Evolutionary conservation across 2,888 invertebrate species (phyloP).

Genomic region (Polia nebulosa): DNA sequence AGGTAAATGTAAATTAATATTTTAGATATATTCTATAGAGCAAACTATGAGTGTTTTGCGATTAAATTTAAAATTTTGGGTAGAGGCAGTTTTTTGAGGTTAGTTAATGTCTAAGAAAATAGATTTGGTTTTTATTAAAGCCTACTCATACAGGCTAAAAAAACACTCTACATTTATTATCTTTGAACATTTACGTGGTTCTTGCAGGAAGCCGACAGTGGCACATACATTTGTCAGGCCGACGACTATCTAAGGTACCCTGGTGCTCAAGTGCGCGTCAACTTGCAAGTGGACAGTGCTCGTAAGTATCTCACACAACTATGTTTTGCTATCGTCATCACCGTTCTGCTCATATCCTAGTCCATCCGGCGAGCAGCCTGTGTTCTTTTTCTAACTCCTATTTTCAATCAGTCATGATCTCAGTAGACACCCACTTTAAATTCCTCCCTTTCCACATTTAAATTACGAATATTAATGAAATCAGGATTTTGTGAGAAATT

Average conservation of each 20-base stretch:
- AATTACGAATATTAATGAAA: too few relatives aligned
- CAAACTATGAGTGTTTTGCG: neutral
- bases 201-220: slow-evolving; percentile 93
- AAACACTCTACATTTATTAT: too few relatives aligned
- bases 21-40: neutral
- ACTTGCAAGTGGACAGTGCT: slow-evolving; percentile 93
- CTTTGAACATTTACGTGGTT: neutral
- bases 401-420: neutral
- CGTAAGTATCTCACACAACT: slow-evolving; percentile 91
- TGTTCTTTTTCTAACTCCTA: neutral
- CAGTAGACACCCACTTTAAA: too few relatives aligned
- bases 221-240: slow-evolving; percentile 96
- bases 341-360: neutral
- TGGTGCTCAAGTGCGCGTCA: slow-evolving; percentile 93
- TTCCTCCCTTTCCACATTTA: too few relatives aligned
- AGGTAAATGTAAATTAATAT: neutral
- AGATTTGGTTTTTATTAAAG: too few relatives aligned
- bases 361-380: neutral
- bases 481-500: too few relatives aligned
- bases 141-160: too few relatives aligned
- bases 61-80: neutral
- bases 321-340: neutral
- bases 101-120: too few relatives aligned
- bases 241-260: slow-evolving; percentile 92
- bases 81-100: neutral